These are phyloP conservation scores for Mechanitis mazaeus DNA, from an alignment of 2,888 invertebrate species.

Conservation along the genomic window DNA sequence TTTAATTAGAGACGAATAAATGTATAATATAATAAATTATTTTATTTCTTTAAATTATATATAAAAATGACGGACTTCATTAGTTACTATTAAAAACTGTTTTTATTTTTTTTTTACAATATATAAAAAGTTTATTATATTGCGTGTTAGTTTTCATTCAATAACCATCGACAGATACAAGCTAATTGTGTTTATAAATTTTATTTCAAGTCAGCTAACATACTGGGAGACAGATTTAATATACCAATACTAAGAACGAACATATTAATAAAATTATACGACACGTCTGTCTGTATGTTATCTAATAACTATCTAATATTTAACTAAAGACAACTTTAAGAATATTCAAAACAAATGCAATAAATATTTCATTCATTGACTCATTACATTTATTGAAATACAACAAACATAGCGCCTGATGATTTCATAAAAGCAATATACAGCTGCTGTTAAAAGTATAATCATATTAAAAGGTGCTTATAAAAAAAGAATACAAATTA, in stretches of 20 bases:
- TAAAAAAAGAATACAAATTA: conserved; percentile 10
- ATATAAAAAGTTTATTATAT: conserved; percentile 17
- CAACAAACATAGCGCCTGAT: conserved; percentile 12
- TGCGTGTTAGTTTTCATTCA: conserved; percentile 20
- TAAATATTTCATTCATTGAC: background rate
- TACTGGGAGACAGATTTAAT: conserved; percentile 5
- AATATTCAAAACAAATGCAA: too few relatives aligned
- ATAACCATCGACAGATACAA: conserved; percentile 10
- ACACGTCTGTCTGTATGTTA: too few relatives aligned
- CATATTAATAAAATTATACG: too few relatives aligned
- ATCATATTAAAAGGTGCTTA: conserved; percentile 1
- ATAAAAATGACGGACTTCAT: too few relatives aligned
- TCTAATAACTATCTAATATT: too few relatives aligned
- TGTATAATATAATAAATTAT: too few relatives aligned
- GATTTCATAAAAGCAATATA: conserved; percentile 15
- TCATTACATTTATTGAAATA: background rate
- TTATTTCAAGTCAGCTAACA: conserved; percentile 4
- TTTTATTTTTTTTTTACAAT: background rate
- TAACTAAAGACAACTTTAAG: too few relatives aligned
- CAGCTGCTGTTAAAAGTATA: conserved; percentile 6
- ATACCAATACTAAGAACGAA: background rate
- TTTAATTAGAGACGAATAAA: too few relatives aligned
- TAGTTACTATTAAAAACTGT: too few relatives aligned
- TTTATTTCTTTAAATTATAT: too few relatives aligned
- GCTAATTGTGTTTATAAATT: conserved; percentile 19